phyloP scores from a whole-genome alignment of 2,888 invertebrate genomes.

The Nymphalis polychloros region DNA sequence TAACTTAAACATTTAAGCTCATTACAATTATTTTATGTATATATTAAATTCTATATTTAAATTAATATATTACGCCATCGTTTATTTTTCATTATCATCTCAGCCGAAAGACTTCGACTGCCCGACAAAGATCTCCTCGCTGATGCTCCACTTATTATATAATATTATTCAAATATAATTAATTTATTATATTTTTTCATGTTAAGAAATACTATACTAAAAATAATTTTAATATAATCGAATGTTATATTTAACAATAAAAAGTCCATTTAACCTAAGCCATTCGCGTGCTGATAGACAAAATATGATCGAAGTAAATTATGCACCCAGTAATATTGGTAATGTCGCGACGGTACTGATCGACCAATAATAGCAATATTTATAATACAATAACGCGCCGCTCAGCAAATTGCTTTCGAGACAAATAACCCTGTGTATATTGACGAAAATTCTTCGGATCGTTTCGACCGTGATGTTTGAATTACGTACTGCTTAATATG shows the following conservation, averaged over 20 bases:
- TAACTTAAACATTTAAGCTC: too few relatives aligned
- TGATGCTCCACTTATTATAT: too few relatives aligned
- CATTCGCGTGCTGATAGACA: conserved; percentile 20
- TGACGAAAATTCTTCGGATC: neutral
- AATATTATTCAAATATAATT: too few relatives aligned
- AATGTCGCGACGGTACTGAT: conserved; percentile 40
- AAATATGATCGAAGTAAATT: conserved; percentile 28
- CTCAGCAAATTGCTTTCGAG: conserved; percentile 35
- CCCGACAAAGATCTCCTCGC: too few relatives aligned
- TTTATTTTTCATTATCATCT: too few relatives aligned
- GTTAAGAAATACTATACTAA: too few relatives aligned
- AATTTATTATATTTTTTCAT: too few relatives aligned
- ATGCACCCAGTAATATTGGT: conserved; percentile 33
- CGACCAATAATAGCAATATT: conserved; percentile 36
- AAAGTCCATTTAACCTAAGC: conserved; percentile 8
- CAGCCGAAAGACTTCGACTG: too few relatives aligned
- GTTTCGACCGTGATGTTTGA: conserved; percentile 2
- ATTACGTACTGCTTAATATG: neutral
- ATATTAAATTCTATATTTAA: too few relatives aligned
- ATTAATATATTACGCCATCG: too few relatives aligned
- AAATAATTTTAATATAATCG: too few relatives aligned
- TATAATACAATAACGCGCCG: conserved; percentile 33
- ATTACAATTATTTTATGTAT: too few relatives aligned
- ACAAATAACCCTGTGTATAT: conserved; percentile 26
- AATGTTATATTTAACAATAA: neutral